Evolutionary conservation across 35 echinoderm and acorn worm species (phyloP).

Genomic region (Lytechinus variegatus): DNA sequence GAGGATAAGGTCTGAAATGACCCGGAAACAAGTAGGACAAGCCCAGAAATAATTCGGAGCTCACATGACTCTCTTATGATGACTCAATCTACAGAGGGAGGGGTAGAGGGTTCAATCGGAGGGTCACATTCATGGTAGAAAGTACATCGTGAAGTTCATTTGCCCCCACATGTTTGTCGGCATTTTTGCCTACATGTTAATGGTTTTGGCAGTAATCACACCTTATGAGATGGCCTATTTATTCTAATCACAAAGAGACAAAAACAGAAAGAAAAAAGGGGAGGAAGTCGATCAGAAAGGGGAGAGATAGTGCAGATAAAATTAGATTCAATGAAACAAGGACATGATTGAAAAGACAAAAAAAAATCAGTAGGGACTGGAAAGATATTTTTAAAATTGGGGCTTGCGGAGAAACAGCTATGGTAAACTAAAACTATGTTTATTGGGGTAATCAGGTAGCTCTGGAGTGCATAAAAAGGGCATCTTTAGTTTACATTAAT

Average conservation of each 20-base stretch:
- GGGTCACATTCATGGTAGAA: neutral
- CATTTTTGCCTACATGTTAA: neutral
- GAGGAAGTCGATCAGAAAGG: neutral
- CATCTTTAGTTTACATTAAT: too few species aligned
- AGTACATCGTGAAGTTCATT: neutral
- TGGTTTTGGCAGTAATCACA: slow-evolving; percentile 10
- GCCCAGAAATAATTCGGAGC: neutral
- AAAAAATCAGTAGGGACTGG: too few species aligned
- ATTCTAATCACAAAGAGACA: neutral
- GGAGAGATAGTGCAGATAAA: neutral
- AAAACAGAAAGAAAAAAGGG: neutral
- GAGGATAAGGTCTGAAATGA: neutral
- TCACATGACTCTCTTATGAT: neutral
- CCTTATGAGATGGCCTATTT: neutral
- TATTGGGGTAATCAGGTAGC: too few species aligned
- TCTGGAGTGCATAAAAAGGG: too few species aligned
- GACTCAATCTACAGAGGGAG: neutral
- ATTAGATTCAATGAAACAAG: neutral
- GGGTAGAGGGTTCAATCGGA: neutral
- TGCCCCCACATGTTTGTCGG: neutral
- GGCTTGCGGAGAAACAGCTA: too few species aligned
- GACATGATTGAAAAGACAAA: neutral
- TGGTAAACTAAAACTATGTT: too few species aligned
- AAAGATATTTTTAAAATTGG: too few species aligned
- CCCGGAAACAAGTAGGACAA: neutral